phyloP scores from a whole-genome alignment of 2,888 invertebrate species.

The Cataglyphis cursor region DNA sequence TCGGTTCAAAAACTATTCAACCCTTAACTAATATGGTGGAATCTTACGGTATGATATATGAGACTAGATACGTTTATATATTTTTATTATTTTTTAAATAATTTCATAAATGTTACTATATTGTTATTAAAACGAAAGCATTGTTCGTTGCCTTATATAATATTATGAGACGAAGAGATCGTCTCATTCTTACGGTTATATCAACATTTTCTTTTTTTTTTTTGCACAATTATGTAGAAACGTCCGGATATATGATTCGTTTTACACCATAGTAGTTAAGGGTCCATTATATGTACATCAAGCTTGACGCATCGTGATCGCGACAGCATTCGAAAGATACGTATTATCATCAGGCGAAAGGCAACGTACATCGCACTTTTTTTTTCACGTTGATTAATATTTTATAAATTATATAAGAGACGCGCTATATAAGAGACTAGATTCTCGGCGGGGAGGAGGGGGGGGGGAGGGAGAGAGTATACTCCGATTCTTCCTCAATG shows the following conservation, averaged over 20 bases:
- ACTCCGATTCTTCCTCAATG: conserved; percentile 49
- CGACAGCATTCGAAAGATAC: conserved; percentile 60
- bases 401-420: conserved; percentile 65
- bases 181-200: background rate
- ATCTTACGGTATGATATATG: conserved; percentile 29
- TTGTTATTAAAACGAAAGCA: background rate
- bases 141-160: background rate
- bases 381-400: conserved; percentile 63
- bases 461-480: conserved; percentile 18
- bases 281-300: conserved; percentile 35
- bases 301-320: conserved; percentile 44
- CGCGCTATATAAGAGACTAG: conserved; percentile 74
- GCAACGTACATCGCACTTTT: conserved; percentile 70
- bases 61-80: conserved; percentile 10
- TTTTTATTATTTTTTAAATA: conserved; percentile 14
- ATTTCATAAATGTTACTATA: background rate
- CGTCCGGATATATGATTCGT: background rate
- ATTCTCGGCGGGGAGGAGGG: conserved; percentile 71
- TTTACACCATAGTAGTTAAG: conserved; percentile 30
- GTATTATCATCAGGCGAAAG: conserved; percentile 67
- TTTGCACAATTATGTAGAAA: conserved; percentile 13
- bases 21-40: conserved; percentile 36
- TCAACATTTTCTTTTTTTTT: background rate
- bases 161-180: background rate
- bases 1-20: conserved; percentile 35